These are phyloP conservation scores for Nycticorax nycticorax DNA, from an alignment of 2,113 vertebrate genomes.

Conservation along the genomic window DNA sequence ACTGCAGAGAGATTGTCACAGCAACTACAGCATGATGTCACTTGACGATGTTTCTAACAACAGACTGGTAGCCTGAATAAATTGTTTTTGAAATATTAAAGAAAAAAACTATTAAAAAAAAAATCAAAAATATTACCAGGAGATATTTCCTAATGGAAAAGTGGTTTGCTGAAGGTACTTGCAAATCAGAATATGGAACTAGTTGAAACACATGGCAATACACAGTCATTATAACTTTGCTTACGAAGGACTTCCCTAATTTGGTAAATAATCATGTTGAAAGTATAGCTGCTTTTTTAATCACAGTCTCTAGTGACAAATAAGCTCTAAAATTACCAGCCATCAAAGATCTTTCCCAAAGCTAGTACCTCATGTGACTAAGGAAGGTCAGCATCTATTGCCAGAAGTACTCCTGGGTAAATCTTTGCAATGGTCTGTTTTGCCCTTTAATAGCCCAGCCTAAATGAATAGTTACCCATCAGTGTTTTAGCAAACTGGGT, in stretches of 20 bases:
- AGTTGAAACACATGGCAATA: background rate
- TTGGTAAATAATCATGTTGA: background rate
- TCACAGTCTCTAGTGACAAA: background rate
- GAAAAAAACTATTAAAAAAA: background rate
- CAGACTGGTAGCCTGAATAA: background rate
- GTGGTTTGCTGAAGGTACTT: background rate
- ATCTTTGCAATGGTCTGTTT: background rate
- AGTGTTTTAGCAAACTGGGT: background rate
- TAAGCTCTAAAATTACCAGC: background rate
- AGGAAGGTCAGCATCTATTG: background rate
- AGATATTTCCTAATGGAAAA: background rate
- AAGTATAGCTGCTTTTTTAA: background rate
- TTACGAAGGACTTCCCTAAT: background rate
- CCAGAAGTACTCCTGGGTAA: background rate
- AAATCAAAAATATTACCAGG: background rate
- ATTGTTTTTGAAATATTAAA: background rate
- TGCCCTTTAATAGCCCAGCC: background rate
- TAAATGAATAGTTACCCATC: background rate
- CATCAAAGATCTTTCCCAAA: background rate
- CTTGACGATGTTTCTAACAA: background rate
- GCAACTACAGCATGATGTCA: background rate
- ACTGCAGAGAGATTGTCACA: background rate
- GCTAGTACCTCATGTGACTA: background rate
- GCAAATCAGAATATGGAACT: background rate
- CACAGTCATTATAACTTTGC: background rate